Evolutionary conservation across 2,797 vertebrate genomes (phyloP), one percentile per base, ranked within the genome.

Genomic region (Coreius guichenoti): DNA sequence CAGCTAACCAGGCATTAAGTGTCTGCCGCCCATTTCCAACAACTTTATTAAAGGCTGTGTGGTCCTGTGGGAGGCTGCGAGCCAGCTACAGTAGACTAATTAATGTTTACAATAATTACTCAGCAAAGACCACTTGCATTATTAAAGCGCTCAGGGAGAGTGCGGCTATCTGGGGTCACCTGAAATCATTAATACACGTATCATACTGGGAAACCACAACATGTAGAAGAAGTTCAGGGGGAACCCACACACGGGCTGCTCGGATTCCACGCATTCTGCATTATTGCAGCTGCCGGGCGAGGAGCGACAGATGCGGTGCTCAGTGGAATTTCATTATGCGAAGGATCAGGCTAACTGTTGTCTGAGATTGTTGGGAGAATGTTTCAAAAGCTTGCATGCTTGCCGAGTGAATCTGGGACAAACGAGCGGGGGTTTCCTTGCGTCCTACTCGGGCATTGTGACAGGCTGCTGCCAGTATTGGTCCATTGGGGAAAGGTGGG

Each of bases 401-500:
- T 81, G 47, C 51, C 29, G 58, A 76, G 76, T 39, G 1, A 83
- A 81, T 65, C n/a, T 39, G 36, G 54, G 73, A 45, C 72, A 77
- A 58, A 61, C 4, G 29, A 83, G 80, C 0, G 3, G 45, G 23
- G 65, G 67, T 26, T 77, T 87, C 23, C 8, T 39, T 75, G 39
- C 19, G 12, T 68, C 75, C 61, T 65, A 79, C 70, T 33, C 68
- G 76, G 58, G 63, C 61, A 43, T 80, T 91, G 91, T 91, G 82
- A 85, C 86, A 90, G 92, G 90, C 92, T 91, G 88, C 85, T 83
- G 83, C 84, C 68, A 90, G 86, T 58, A 43, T 68, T 54, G 89
- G 78, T 86, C 92, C 91, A 89, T 85, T 67, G 89, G 92, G 94
- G 91, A 94, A 92, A 65, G 84, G 89, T 91, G 88, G 85, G 67